Conservation (phyloP, 2,797 vertebrate species). For the Semotilus atromaculatus region DNA sequence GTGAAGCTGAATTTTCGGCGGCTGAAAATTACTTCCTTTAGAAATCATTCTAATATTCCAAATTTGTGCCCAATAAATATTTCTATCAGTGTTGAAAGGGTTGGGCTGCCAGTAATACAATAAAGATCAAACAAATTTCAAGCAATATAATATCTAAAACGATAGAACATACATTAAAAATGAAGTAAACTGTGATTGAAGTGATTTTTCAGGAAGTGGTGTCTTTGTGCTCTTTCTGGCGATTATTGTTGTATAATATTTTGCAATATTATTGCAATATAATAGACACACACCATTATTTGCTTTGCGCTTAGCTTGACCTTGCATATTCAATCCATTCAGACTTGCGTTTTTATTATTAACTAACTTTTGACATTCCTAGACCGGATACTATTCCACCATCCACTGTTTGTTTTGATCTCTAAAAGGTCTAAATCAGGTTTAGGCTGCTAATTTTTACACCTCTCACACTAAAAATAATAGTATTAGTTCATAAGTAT, state of each 20-base stretch:
- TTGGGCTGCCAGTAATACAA: not conserved
- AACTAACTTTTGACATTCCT: not conserved
- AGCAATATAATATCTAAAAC: not conserved
- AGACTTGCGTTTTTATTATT: not conserved
- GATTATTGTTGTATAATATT: not conserved
- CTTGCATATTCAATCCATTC: not conserved
- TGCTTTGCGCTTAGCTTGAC: not conserved
- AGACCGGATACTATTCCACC: not conserved
- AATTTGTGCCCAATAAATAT: not conserved
- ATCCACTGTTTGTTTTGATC: slow-evolving; percentile 10
- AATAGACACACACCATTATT: not conserved
- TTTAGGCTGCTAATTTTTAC: not conserved
- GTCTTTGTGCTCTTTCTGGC: not conserved
- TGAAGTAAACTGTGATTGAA: not conserved
- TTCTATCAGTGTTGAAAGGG: not conserved
- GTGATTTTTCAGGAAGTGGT: not conserved
- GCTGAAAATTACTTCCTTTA: not conserved
- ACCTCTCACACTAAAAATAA: slow-evolving; percentile 10
- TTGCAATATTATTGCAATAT: not conserved
- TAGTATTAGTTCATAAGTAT: not conserved
- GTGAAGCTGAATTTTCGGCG: not conserved
- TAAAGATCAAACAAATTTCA: not conserved
- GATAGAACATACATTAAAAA: not conserved
- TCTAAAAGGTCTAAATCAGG: not conserved
- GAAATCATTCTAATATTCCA: not conserved